A percentile compares a stretch with the other conserved stretches of the same genome.
These are phyloP conservation scores for Holotrichia oblita DNA, from an alignment of 1,140 invertebrate species.

Conservation along the genomic window DNA sequence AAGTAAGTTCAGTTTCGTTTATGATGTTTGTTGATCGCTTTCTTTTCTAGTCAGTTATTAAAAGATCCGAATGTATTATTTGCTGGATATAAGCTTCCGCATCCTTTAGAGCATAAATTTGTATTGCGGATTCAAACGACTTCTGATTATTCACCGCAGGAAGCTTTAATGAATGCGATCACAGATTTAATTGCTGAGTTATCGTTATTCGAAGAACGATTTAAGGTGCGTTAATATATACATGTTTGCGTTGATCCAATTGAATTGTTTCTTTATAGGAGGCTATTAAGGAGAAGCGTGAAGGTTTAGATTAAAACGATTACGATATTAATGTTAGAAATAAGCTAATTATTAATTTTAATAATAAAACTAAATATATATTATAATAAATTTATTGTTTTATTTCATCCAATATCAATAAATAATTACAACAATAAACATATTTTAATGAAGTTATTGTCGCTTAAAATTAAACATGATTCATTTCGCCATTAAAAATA, in stretches of 20 bases:
- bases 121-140: slow-evolving; percentile 97
- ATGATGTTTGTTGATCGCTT: neutral
- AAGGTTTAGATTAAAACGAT: slow-evolving; percentile 76
- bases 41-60: slow-evolving; percentile 82
- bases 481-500: neutral
- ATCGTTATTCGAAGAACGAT: slow-evolving; percentile 96
- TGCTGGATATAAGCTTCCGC: slow-evolving; percentile 98
- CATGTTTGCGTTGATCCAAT: no score
- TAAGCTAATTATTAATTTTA: no score
- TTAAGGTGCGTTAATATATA: slow-evolving; percentile 76
- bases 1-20: slow-evolving; percentile 75
- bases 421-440: slow-evolving; percentile 2
- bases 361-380: no score
- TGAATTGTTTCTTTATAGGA: slow-evolving; percentile 80
- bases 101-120: slow-evolving; percentile 99
- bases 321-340: slow-evolving; percentile 47
- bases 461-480: neutral
- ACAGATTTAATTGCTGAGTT: slow-evolving; percentile 97
- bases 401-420: slow-evolving; percentile 6
- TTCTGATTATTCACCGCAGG: slow-evolving; percentile 96
- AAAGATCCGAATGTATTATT: slow-evolving; percentile 99
- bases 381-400: neutral
- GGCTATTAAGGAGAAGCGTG: slow-evolving; percentile 86
- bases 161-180: slow-evolving; percentile 97
- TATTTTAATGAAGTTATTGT: neutral